Conservation (phyloP, 2,797 vertebrate genomes). For the Microchirus variegatus region DNA sequence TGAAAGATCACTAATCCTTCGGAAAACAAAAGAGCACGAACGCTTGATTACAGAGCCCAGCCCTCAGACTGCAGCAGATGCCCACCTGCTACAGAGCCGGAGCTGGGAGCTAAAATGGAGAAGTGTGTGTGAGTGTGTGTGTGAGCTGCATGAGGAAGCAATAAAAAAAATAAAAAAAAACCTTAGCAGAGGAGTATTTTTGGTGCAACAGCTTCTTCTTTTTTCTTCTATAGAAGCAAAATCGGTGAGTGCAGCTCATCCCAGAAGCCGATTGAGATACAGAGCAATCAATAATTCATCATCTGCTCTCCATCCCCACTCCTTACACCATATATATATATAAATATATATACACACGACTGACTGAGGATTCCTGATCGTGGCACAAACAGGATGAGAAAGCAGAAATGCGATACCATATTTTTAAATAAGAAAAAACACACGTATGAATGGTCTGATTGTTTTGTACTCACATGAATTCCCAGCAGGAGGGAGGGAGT, state of each 20-base stretch:
- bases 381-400: slow-evolving; percentile 44
- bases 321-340: slow-evolving; percentile 31
- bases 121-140: slow-evolving; percentile 66
- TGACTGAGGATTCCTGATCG: slow-evolving; percentile 36
- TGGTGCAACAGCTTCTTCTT: slow-evolving; percentile 36
- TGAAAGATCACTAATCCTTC: slow-evolving; percentile 61
- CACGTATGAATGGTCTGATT: slow-evolving; percentile 2
- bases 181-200: slow-evolving; percentile 23
- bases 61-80: slow-evolving; percentile 76
- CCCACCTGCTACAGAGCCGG: slow-evolving; percentile 72
- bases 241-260: slow-evolving; percentile 11
- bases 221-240: not conserved
- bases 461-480: slow-evolving; percentile 75
- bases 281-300: slow-evolving; percentile 71
- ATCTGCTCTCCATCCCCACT: slow-evolving; percentile 44
- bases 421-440: slow-evolving; percentile 11
- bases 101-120: slow-evolving; percentile 69
- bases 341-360: no score
- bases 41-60: slow-evolving; percentile 61
- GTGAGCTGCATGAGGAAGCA: slow-evolving; percentile 66
- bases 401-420: slow-evolving; percentile 37
- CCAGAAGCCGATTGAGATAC: slow-evolving; percentile 50
- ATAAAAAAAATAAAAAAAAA: slow-evolving; percentile 48
- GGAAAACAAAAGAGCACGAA: slow-evolving; percentile 66
- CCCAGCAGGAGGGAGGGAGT: slow-evolving; percentile 58